Evolutionary conservation across 2,113 vertebrate species (phyloP).

Genomic region (Trogon melanurus): DNA sequence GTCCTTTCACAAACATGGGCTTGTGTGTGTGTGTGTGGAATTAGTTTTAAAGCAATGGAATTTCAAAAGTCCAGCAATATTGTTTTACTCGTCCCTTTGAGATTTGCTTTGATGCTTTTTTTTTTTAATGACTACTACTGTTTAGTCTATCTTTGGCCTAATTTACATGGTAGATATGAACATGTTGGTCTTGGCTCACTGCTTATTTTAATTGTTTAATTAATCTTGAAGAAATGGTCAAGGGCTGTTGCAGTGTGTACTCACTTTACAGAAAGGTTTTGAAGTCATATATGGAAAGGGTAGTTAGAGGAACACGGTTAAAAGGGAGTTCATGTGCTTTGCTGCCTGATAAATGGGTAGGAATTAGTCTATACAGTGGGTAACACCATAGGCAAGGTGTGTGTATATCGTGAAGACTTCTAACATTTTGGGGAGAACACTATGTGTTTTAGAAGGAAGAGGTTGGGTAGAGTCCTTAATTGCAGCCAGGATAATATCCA

Average conservation of each 20-base stretch:
- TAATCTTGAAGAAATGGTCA: not conserved
- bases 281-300: not conserved
- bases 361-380: not conserved
- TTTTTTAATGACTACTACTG: not conserved
- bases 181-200: not conserved
- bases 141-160: not conserved
- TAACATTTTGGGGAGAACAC: not conserved
- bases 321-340: not conserved
- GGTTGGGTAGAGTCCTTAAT: not conserved
- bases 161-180: accelerated
- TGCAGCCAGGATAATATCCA: not conserved
- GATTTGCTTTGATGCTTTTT: not conserved
- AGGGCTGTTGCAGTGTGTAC: not conserved
- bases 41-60: not conserved
- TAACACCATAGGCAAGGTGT: not conserved
- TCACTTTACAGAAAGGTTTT: not conserved
- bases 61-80: not conserved
- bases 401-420: not conserved
- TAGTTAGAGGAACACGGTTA: not conserved
- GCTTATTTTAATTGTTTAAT: not conserved
- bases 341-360: not conserved
- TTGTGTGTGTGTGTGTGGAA: not conserved
- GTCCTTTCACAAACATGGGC: not conserved
- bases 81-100: not conserved
- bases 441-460: not conserved